These are phyloP conservation scores for Lucilia sericata DNA, from an alignment of 1,140 invertebrate genomes.

Conservation along the genomic window DNA sequence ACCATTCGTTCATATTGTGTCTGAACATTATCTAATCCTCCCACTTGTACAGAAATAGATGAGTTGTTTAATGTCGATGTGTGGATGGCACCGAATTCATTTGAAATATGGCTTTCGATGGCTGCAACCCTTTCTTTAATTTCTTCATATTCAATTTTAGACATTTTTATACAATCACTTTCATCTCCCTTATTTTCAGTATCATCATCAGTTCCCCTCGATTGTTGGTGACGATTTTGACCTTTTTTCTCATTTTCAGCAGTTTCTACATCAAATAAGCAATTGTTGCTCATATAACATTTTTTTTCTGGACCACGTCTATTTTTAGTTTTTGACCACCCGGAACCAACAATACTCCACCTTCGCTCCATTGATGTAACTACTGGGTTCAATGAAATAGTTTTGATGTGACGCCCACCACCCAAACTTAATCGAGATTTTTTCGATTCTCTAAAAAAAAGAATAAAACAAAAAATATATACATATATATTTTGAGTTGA, in stretches of 20 bases:
- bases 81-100: neutral
- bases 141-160: neutral
- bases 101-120: neutral
- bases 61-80: neutral
- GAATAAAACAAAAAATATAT: neutral
- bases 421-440: neutral
- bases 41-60: neutral
- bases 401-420: neutral
- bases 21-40: constrained; percentile 72
- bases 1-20: constrained; percentile 78
- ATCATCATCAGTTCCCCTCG: neutral
- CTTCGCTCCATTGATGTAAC: constrained; percentile 49
- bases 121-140: neutral
- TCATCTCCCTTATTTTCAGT: neutral
- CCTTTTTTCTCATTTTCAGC: neutral
- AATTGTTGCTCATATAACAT: neutral
- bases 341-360: constrained; percentile 53
- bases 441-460: neutral
- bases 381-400: neutral
- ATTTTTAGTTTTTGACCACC: constrained; percentile 50
- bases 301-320: neutral
- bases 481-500: no score
- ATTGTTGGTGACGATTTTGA: no score
- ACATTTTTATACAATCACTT: constrained; percentile 1
- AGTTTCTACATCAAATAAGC: neutral